A percentile compares a stretch with the other conserved stretches of the same genome.
Evolutionary conservation across 2,888 invertebrate species (phyloP).

Genomic region (Drosophila neoperkinsi): DNA sequence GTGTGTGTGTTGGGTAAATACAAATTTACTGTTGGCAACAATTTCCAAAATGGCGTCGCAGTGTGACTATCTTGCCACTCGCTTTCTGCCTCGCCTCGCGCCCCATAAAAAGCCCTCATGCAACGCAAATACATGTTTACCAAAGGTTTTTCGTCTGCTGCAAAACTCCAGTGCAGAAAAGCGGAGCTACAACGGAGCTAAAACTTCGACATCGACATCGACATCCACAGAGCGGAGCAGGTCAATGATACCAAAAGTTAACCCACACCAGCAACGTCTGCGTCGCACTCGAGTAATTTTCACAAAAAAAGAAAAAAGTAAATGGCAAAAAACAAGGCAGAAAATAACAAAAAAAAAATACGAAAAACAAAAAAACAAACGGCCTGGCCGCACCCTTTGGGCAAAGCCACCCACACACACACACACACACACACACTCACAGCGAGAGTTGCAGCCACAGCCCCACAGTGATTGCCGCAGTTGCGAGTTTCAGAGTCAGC

Average conservation of each 20-base stretch:
- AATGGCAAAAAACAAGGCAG: slow-evolving; percentile 14
- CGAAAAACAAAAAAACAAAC: slow-evolving; percentile 35
- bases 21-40: slow-evolving; percentile 41
- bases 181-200: slow-evolving; percentile 15
- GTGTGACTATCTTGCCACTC: slow-evolving; percentile 31
- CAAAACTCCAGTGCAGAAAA: slow-evolving; percentile 35
- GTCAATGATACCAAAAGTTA: slow-evolving; percentile 81
- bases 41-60: slow-evolving; percentile 62
- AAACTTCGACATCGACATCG: not conserved
- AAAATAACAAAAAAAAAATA: slow-evolving; percentile 12
- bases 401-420: slow-evolving; percentile 37
- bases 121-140: slow-evolving; percentile 34
- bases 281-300: slow-evolving; percentile 76
- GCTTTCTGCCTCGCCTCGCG: not conserved
- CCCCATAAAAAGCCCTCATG: slow-evolving; percentile 9
- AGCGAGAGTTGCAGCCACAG: slow-evolving; percentile 7
- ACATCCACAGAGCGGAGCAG: slow-evolving; percentile 59
- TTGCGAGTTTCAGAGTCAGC: slow-evolving; percentile 37
- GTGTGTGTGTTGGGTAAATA: slow-evolving; percentile 21
- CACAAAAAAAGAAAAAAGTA: slow-evolving; percentile 48
- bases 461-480: slow-evolving; percentile 11
- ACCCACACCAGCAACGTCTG: slow-evolving; percentile 69
- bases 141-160: slow-evolving; percentile 40
- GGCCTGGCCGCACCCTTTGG: slow-evolving; percentile 65
- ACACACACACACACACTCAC: not conserved